Conservation (phyloP, 1,140 invertebrate genomes). For the Lucilia sericata region DNA sequence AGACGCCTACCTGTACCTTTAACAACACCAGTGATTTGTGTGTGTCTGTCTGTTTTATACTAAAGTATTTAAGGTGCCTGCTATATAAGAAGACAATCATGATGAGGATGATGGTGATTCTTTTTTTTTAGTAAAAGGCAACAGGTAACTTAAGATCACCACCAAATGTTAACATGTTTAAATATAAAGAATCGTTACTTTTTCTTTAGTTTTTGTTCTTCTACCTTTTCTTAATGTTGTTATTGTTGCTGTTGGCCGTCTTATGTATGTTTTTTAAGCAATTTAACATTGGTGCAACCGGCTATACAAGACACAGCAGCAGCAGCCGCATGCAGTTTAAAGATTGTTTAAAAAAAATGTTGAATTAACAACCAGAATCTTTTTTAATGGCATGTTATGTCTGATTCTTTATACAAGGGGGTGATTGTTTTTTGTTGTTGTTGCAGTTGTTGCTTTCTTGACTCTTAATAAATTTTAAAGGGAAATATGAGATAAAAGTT, state of each 20-base stretch:
- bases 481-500: neutral
- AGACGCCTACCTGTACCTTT: constrained; percentile 13
- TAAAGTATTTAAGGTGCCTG: neutral
- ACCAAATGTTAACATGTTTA: constrained; percentile 40
- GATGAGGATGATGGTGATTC: neutral
- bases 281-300: constrained; percentile 23
- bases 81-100: neutral
- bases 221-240: no score
- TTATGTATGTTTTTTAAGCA: neutral
- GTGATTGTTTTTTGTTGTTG: neutral
- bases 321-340: neutral
- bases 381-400: constrained; percentile 15
- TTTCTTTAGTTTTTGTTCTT: neutral
- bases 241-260: neutral
- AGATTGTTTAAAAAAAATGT: neutral
- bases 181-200: constrained; percentile 40
- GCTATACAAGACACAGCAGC: neutral
- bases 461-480: constrained; percentile 6
- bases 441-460: neutral
- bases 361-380: neutral
- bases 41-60: neutral
- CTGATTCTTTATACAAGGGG: constrained; percentile 10
- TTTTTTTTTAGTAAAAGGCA: neutral
- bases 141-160: constrained; percentile 21
- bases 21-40: neutral